Percentiles rank a stretch among this genome's conserved stretches.
These are phyloP conservation scores for Meteorus sp. DNA, from an alignment of 1,140 invertebrate genomes.

Conservation along the genomic window DNA sequence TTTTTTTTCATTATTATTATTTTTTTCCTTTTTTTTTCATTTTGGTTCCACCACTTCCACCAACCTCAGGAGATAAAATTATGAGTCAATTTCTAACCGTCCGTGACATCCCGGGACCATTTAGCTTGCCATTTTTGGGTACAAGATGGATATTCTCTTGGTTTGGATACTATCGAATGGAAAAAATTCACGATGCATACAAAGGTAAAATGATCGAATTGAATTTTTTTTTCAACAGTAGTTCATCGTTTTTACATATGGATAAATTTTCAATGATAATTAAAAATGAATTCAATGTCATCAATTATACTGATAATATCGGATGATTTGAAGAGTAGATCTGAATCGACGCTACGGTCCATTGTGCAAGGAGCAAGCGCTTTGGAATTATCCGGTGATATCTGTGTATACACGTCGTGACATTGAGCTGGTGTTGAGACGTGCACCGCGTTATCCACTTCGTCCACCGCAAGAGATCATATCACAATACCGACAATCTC, in stretches of 20 bases:
- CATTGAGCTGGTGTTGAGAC: slow-evolving; percentile 76
- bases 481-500: slow-evolving; percentile 71
- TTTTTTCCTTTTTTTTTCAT: background rate
- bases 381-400: slow-evolving; percentile 75
- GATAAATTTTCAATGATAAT: background rate
- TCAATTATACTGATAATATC: slow-evolving; percentile 28
- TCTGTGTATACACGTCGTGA: slow-evolving; percentile 75
- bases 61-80: slow-evolving; percentile 22
- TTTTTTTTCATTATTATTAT: too few species aligned
- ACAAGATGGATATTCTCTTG: slow-evolving; percentile 76
- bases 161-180: slow-evolving; percentile 70
- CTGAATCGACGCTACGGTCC: slow-evolving; percentile 67
- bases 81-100: slow-evolving; percentile 35
- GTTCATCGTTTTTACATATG: slow-evolving; percentile 1
- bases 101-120: slow-evolving; percentile 71
- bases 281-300: slow-evolving; percentile 15
- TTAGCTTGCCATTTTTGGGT: slow-evolving; percentile 73
- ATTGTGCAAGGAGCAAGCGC: slow-evolving; percentile 75
- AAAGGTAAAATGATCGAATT: slow-evolving; percentile 63
- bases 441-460: slow-evolving; percentile 72
- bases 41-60: slow-evolving; percentile 14
- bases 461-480: slow-evolving; percentile 83
- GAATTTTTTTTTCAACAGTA: slow-evolving; percentile 13
- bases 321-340: slow-evolving; percentile 56
- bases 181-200: slow-evolving; percentile 79